Percentiles rank a stretch among this genome's conserved stretches.
phyloP scores from a whole-genome alignment of 2,888 invertebrate species.

The Papilio demoleus region DNA sequence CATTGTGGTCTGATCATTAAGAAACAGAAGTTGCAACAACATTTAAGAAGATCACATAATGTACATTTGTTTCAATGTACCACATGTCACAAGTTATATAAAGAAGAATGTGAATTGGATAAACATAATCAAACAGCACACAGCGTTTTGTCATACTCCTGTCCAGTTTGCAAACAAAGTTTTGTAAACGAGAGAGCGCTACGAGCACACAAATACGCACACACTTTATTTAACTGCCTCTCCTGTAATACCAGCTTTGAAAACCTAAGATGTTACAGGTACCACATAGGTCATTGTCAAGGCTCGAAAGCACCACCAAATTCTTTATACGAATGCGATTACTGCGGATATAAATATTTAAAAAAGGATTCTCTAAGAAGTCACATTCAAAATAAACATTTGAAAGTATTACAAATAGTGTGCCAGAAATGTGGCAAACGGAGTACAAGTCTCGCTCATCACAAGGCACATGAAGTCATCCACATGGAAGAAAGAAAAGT shows the following conservation, averaged over 20 bases:
- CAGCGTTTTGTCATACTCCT: conserved; percentile 48
- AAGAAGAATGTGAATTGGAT: conserved; percentile 44
- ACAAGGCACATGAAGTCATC: conserved; percentile 61
- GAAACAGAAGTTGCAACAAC: conserved; percentile 57
- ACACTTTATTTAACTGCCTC: conserved; percentile 63
- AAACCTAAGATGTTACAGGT: conserved; percentile 63
- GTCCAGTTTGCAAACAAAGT: conserved; percentile 60
- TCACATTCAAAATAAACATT: conserved; percentile 72
- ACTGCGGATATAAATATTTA: conserved; percentile 65
- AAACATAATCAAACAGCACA: conserved; percentile 55
- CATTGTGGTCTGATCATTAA: conserved; percentile 56
- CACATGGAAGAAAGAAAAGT: conserved; percentile 60
- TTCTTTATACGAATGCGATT: conserved; percentile 58
- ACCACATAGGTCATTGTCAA: conserved; percentile 61
- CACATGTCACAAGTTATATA: conserved; percentile 60
- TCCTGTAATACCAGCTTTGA: conserved; percentile 63
- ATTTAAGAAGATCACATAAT: conserved; percentile 56
- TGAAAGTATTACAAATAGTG: conserved; percentile 64
- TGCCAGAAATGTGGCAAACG: conserved; percentile 70
- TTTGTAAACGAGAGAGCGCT: conserved; percentile 62
- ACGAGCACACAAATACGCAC: conserved; percentile 62
- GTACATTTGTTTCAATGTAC: conserved; percentile 51
- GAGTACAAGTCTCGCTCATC: conserved; percentile 65
- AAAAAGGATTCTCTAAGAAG: conserved; percentile 69
- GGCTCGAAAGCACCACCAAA: conserved; percentile 33